These are phyloP conservation scores for Actinostola sp. DNA, from an alignment of 92 coral and sea anemone species.

Conservation along the genomic window DNA sequence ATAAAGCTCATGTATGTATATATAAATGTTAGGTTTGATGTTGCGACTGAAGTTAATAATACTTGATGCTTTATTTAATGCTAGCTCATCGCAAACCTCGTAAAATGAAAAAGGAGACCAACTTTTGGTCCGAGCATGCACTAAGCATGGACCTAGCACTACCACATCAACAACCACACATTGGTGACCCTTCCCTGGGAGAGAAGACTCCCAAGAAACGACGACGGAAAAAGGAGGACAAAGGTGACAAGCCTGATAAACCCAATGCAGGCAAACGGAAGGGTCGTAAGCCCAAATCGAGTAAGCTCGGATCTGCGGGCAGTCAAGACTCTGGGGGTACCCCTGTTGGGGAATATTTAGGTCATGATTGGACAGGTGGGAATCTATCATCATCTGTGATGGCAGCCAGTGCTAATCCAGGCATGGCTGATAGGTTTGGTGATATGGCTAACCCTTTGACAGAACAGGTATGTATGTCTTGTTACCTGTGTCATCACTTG, in stretches of 20 bases:
- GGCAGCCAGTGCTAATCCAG: background rate
- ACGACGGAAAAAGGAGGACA: conserved; percentile 70
- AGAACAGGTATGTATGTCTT: background rate
- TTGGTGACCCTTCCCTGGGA: conserved; percentile 37
- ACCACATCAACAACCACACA: conserved; percentile 13
- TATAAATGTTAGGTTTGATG: no score
- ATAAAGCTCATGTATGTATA: no score
- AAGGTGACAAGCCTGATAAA: conserved; percentile 90
- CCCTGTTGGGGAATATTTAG: conserved; percentile 29
- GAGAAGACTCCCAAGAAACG: conserved; percentile 90
- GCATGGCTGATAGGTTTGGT: background rate
- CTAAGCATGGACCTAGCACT: conserved; percentile 31
- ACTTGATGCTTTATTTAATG: no score
- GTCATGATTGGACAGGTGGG: conserved; percentile 34
- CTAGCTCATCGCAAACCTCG: conserved; percentile 41
- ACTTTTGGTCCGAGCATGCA: conserved; percentile 35
- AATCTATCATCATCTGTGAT: conserved; percentile 26
- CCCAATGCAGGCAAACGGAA: conserved; percentile 71
- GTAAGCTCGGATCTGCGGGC: conserved; percentile 99
- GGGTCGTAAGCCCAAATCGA: conserved; percentile 93
- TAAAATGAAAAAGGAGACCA: conserved; percentile 29
- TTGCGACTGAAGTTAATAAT: no score
- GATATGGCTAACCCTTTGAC: background rate
- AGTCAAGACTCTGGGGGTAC: conserved; percentile 73
- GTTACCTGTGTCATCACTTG: no score